These are phyloP conservation scores for Nemotelus nigrinus DNA, from an alignment of 2,888 invertebrate genomes.

Conservation along the genomic window DNA sequence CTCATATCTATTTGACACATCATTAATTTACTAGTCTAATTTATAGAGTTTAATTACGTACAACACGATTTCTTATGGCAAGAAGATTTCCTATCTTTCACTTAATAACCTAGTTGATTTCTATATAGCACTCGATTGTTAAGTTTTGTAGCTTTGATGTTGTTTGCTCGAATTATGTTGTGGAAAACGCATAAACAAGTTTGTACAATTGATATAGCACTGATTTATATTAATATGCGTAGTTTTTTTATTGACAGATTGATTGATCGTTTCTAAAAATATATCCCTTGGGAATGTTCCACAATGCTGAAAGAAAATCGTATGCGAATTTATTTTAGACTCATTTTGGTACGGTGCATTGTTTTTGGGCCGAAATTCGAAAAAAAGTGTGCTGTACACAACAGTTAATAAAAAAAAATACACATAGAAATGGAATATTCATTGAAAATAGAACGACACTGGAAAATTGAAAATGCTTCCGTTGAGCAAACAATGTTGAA, in stretches of 20 bases:
- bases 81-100: slow-evolving; percentile 49
- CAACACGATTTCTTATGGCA: slow-evolving; percentile 56
- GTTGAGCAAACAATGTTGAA: too few species aligned
- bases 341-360: too few species aligned
- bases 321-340: too few species aligned
- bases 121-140: slow-evolving; percentile 45
- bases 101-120: background rate
- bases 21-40: slow-evolving; percentile 19
- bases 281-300: too few species aligned
- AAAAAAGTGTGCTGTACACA: too few species aligned
- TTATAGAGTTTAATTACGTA: slow-evolving; percentile 37
- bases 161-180: slow-evolving; percentile 33
- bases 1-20: slow-evolving; percentile 16
- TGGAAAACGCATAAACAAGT: slow-evolving; percentile 47
- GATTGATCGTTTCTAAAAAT: background rate
- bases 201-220: slow-evolving; percentile 34
- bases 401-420: too few species aligned
- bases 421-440: too few species aligned
- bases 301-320: too few species aligned
- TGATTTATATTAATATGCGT: background rate
- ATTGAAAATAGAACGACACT: too few species aligned
- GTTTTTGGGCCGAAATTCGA: too few species aligned
- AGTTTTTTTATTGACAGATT: background rate
- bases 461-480: too few species aligned
- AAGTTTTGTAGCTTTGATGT: slow-evolving; percentile 46